Evolutionary conservation across 2,888 invertebrate genomes (phyloP), one percentile per base, ranked within the genome.

Genomic region (Xestia ashworthii): DNA sequence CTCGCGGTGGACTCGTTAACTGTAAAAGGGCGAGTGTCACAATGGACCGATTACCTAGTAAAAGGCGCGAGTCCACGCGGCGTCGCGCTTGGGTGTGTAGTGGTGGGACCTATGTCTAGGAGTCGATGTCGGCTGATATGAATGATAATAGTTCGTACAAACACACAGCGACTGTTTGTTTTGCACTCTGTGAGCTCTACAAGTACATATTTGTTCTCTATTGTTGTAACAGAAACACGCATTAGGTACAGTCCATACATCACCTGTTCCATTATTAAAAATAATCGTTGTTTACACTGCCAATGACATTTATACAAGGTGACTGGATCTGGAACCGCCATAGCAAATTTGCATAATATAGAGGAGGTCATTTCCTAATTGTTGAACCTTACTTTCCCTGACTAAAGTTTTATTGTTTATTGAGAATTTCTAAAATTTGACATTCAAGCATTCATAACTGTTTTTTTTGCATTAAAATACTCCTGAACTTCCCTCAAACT

Each of bases 201-300:
- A 48, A 64, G 32, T 41, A 41, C 41, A 62, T 53, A 38, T 62
- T 78, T 78, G 44, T 41, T 69, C 19, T 71, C 25, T 58, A 62
- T 46, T 41, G 58, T 80, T 80, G 25, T 44, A 41, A 66, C 25
- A 77, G 71, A 60, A 71, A 66, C 22, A 55, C 11, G 32, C 32
- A 32, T 32, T 32, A n/a, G n/a, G n/a, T n/a, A 32, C 32, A 32
- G 32, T 25, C 55, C 14, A 25, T 58, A n/a, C 12, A 50, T 50
- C 67, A 55, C 60, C 64, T 66, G 83, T 60, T 70, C 44, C 25
- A 62, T 82, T 76, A 80, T 70, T 60, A 66, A 66, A 58, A 48
- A 25, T 46, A 60, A 70, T 60, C 19, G 32, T 53, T 82, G 71
- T 82, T 80, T 77, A 77, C 55, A 68, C 25, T 44, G 19, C 1